Conservation (phyloP, 2,888 invertebrate genomes). For the Hirudinaria manillensis region DNA sequence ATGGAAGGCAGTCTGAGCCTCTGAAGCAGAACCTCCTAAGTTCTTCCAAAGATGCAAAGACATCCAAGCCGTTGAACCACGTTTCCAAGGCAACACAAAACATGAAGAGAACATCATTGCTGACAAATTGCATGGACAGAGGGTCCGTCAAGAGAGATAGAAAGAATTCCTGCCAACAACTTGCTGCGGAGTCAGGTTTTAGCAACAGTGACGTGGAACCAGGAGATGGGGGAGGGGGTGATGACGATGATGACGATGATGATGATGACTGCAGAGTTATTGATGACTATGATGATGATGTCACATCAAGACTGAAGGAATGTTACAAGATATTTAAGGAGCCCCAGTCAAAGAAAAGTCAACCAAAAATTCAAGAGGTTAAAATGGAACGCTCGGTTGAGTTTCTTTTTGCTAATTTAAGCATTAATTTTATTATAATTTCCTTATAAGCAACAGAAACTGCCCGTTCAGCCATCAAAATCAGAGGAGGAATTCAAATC, state of each 20-base stretch:
- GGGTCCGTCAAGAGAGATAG: too few relatives aligned
- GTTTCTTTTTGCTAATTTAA: background rate
- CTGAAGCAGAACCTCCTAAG: background rate
- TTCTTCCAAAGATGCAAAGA: background rate
- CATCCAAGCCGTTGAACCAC: background rate
- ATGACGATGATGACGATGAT: background rate
- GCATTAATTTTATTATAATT: too few relatives aligned
- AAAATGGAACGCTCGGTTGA: background rate
- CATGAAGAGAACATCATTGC: too few relatives aligned
- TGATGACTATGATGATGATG: background rate
- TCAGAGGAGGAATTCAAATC: background rate
- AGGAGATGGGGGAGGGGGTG: background rate
- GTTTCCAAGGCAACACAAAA: background rate
- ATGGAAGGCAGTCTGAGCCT: background rate
- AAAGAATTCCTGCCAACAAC: background rate
- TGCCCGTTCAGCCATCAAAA: background rate
- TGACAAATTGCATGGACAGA: background rate
- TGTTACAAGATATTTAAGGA: conserved; percentile 10
- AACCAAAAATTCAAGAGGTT: too few relatives aligned
- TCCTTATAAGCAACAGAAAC: background rate
- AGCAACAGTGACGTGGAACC: background rate
- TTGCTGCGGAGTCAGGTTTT: background rate
- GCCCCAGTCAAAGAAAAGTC: background rate
- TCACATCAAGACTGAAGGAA: conserved; percentile 2
- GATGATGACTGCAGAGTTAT: background rate